These are phyloP conservation scores for Sebastes dallii DNA, from an alignment of 2,797 vertebrate genomes.

Conservation along the genomic window DNA sequence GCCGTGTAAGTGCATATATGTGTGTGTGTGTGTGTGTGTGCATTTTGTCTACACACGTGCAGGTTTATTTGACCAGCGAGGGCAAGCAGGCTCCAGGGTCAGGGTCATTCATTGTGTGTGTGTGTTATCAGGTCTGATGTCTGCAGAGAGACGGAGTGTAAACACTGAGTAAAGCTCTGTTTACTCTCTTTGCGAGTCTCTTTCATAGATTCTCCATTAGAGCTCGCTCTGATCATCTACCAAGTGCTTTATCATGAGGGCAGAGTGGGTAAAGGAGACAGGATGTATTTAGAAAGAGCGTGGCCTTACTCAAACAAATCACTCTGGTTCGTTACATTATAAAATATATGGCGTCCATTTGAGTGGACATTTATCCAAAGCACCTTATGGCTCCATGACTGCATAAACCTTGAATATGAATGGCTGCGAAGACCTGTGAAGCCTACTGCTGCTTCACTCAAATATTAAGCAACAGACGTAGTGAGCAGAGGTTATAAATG, in stretches of 20 bases:
- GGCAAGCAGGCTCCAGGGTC: conserved; percentile 54
- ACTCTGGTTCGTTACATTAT: background rate
- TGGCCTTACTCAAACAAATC: conserved; percentile 46
- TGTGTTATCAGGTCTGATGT: conserved; percentile 63
- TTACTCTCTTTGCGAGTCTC: conserved; percentile 53
- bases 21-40: background rate
- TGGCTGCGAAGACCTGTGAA: background rate
- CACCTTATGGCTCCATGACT: conserved; percentile 1
- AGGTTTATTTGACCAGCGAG: conserved; percentile 63
- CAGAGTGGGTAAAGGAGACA: conserved; percentile 37
- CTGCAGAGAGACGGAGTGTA: conserved; percentile 61
- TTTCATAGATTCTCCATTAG: conserved; percentile 71
- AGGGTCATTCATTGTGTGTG: conserved; percentile 55
- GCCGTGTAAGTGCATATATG: conserved; percentile 13
- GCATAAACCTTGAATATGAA: background rate
- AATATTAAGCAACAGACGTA: background rate
- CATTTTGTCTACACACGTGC: conserved; percentile 4
- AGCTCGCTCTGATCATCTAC: conserved; percentile 53
- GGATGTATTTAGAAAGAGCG: conserved; percentile 38
- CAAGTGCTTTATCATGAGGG: conserved; percentile 66
- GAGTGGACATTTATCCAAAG: conserved; percentile 27
- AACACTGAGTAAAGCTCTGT: conserved; percentile 67
- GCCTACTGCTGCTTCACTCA: background rate
- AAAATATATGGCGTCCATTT: conserved; percentile 37
- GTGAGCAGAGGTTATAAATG: background rate